phyloP scores from a whole-genome alignment of 2,113 vertebrate species.

The Sigmodon hispidus region DNA sequence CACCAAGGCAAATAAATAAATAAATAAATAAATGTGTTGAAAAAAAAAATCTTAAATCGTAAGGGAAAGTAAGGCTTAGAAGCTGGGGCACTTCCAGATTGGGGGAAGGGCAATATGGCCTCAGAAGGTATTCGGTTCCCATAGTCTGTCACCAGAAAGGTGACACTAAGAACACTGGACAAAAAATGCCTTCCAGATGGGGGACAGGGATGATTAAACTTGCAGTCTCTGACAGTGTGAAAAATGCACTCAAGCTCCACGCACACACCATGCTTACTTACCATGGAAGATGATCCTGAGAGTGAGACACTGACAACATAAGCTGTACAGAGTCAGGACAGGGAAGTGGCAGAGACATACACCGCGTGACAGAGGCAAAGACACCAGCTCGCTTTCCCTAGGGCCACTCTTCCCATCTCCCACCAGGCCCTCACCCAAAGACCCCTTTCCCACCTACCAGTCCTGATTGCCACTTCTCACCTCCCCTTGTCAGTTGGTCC shows the following conservation, averaged over 20 bases:
- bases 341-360: constrained; percentile 14
- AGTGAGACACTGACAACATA: background rate
- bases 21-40: no score
- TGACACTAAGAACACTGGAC: constrained; percentile 49
- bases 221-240: background rate
- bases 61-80: background rate
- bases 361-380: background rate
- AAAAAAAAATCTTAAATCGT: no score
- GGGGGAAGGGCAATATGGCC: constrained; percentile 27
- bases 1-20: no score
- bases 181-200: constrained; percentile 32
- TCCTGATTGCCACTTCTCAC: constrained; percentile 73
- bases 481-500: constrained; percentile 64
- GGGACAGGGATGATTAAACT: constrained; percentile 20
- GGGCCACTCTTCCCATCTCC: constrained; percentile 25
- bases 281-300: background rate
- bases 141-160: constrained; percentile 61
- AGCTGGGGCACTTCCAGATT: constrained; percentile 29
- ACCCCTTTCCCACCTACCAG: constrained; percentile 73
- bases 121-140: constrained; percentile 41
- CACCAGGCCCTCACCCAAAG: background rate
- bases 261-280: background rate
- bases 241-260: constrained; percentile 5
- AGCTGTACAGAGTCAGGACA: background rate
- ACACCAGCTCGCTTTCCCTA: background rate